Evolutionary conservation across 2,888 invertebrate genomes (phyloP).

Genomic region (Pollenia labialis): DNA sequence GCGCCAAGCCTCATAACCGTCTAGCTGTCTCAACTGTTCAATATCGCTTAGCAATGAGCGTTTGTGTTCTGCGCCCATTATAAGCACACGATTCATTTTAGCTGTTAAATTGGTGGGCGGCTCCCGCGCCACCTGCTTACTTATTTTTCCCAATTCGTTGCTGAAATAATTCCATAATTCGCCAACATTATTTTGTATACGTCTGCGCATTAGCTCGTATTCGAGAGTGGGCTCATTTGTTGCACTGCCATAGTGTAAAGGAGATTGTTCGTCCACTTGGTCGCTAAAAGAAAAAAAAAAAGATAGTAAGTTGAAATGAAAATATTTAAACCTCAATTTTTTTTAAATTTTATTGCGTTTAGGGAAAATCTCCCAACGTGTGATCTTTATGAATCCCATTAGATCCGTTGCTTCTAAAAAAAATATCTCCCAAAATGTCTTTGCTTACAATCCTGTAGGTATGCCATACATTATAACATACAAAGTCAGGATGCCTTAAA

Average conservation of each 20-base stretch:
- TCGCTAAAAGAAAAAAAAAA: slow-evolving; percentile 75
- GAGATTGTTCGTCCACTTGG: slow-evolving; percentile 81
- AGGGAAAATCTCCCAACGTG: not conserved
- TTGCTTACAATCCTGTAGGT: too few relatives aligned
- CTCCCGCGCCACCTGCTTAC: slow-evolving; percentile 85
- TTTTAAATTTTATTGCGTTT: too few relatives aligned
- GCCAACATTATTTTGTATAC: slow-evolving; percentile 90
- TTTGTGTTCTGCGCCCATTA: slow-evolving; percentile 90
- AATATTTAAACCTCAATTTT: too few relatives aligned
- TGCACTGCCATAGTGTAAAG: slow-evolving; percentile 66
- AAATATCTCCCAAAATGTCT: too few relatives aligned
- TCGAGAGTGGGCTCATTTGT: slow-evolving; percentile 88
- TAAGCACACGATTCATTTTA: slow-evolving; percentile 87
- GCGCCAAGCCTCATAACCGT: slow-evolving; percentile 94
- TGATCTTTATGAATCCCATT: too few relatives aligned
- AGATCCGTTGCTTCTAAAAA: too few relatives aligned
- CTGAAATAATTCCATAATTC: slow-evolving; percentile 95
- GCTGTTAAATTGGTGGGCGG: slow-evolving; percentile 86
- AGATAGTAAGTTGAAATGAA: slow-evolving; percentile 7
- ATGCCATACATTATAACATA: too few relatives aligned
- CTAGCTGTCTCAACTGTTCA: slow-evolving; percentile 88
- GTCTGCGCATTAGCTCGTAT: slow-evolving; percentile 91
- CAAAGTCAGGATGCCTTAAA: too few relatives aligned
- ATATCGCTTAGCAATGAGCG: slow-evolving; percentile 90
- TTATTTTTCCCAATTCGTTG: slow-evolving; percentile 89